Percentiles rank a stretch among this genome's conserved stretches.
These are phyloP conservation scores for Solenopsis invicta DNA, from an alignment of 1,140 invertebrate genomes.

Conservation along the genomic window DNA sequence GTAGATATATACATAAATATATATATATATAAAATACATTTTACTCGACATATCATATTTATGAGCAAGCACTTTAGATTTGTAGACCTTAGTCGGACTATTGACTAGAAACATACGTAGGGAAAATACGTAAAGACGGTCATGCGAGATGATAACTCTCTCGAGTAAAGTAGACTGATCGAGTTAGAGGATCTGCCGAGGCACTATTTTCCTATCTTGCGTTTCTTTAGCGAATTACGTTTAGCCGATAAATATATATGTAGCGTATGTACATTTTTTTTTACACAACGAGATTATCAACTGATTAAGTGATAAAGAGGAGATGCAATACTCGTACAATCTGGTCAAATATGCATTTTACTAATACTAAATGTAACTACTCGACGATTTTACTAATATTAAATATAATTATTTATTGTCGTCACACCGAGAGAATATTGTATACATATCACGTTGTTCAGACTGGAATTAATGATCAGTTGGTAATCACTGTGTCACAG, in stretches of 20 bases:
- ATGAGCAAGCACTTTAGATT: conserved; percentile 76
- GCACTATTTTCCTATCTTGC: conserved; percentile 44
- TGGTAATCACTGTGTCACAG: conserved; percentile 64
- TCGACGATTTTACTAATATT: conserved; percentile 18
- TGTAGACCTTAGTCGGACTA: conserved; percentile 71
- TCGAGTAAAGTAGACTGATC: conserved; percentile 46
- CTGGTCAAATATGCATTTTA: conserved; percentile 1
- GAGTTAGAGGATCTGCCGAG: conserved; percentile 33
- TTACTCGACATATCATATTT: conserved; percentile 80
- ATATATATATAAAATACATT: conserved; percentile 67
- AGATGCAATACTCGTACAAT: conserved; percentile 39
- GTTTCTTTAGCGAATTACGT: conserved; percentile 39
- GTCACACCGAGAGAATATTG: neutral
- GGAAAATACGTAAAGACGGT: conserved; percentile 26
- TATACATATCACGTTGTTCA: conserved; percentile 20
- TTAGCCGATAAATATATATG: conserved; percentile 15
- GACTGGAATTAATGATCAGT: conserved; percentile 56
- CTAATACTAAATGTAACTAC: conserved; percentile 33
- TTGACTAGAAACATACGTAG: conserved; percentile 61
- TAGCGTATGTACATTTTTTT: conserved; percentile 59
- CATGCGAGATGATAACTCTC: conserved; percentile 30
- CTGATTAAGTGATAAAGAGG: conserved; percentile 37
- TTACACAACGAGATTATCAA: conserved; percentile 66
- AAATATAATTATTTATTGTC: conserved; percentile 36
- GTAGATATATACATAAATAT: conserved; percentile 61